Evolutionary conservation across 2,797 vertebrate genomes (phyloP).

Genomic region (Rhinogobio ventralis): DNA sequence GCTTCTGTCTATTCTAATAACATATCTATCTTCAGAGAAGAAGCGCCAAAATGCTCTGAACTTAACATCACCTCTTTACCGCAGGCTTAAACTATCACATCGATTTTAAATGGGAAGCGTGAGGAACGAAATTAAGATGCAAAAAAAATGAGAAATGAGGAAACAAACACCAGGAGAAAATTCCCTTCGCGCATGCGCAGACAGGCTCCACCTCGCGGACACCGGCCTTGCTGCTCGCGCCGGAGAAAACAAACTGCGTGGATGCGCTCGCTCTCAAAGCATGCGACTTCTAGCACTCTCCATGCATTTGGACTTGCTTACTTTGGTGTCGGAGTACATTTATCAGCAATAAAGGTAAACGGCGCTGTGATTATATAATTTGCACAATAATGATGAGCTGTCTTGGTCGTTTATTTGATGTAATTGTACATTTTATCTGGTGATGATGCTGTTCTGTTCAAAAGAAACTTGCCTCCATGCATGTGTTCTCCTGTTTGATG

Average conservation of each 20-base stretch:
- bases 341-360: slow-evolving; percentile 38
- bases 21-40: not conserved
- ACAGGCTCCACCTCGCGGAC: slow-evolving; percentile 31
- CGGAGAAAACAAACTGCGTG: slow-evolving; percentile 67
- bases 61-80: not conserved
- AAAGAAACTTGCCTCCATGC: slow-evolving; percentile 55
- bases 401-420: not conserved
- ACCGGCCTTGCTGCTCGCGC: slow-evolving; percentile 50
- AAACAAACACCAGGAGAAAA: not conserved
- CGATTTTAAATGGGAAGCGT: not conserved
- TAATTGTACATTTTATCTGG: slow-evolving; percentile 1
- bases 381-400: not conserved
- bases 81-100: too few relatives aligned
- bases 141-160: not conserved
- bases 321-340: not conserved
- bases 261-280: slow-evolving; percentile 39
- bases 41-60: not conserved
- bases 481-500: slow-evolving; percentile 48
- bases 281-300: slow-evolving; percentile 24
- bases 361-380: not conserved
- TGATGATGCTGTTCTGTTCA: slow-evolving; percentile 52
- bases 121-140: not conserved
- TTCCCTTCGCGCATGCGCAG: slow-evolving; percentile 39
- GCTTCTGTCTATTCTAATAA: not conserved
- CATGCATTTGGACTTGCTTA: not conserved